Evolutionary conservation across 2,797 vertebrate genomes (phyloP).

Genomic region (Chiloscyllium punctatum): DNA sequence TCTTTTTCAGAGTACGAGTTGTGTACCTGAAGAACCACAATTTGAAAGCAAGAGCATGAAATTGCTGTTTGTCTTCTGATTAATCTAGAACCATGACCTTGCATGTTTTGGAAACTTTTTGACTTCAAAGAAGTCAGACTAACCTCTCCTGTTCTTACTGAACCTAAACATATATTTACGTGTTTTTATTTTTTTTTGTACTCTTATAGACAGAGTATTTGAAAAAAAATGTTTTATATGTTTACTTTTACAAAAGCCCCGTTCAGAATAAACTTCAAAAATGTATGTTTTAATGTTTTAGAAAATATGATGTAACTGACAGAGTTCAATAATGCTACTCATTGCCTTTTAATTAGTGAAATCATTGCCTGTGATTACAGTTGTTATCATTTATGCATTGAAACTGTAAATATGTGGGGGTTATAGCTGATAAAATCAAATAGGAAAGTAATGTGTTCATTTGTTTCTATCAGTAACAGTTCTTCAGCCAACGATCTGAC

Average conservation of each 20-base stretch:
- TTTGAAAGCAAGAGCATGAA: conserved; percentile 20
- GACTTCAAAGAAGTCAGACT: conserved; percentile 37
- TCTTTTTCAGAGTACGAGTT: background rate
- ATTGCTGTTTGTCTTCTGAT: conserved; percentile 25
- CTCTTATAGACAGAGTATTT: conserved; percentile 47
- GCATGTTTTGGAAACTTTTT: conserved; percentile 21
- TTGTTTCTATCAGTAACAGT: background rate
- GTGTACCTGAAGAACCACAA: background rate
- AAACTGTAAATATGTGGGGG: background rate
- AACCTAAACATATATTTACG: conserved; percentile 33
- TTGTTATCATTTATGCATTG: background rate
- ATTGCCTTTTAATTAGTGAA: background rate
- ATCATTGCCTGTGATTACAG: background rate
- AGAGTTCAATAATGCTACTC: conserved; percentile 22
- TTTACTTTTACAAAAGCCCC: conserved; percentile 35
- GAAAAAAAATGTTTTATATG: conserved; percentile 33
- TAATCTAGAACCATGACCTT: conserved; percentile 16
- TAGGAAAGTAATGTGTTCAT: background rate
- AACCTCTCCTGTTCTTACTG: conserved; percentile 33
- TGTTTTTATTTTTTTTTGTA: conserved; percentile 45
- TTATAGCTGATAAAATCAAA: background rate
- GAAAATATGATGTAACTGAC: conserved; percentile 33
- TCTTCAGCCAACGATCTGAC: background rate
- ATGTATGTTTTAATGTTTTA: conserved; percentile 30
- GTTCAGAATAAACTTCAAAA: conserved; percentile 27